phyloP scores from a whole-genome alignment of 2,113 vertebrate genomes.

The Sylvia atricapilla region DNA sequence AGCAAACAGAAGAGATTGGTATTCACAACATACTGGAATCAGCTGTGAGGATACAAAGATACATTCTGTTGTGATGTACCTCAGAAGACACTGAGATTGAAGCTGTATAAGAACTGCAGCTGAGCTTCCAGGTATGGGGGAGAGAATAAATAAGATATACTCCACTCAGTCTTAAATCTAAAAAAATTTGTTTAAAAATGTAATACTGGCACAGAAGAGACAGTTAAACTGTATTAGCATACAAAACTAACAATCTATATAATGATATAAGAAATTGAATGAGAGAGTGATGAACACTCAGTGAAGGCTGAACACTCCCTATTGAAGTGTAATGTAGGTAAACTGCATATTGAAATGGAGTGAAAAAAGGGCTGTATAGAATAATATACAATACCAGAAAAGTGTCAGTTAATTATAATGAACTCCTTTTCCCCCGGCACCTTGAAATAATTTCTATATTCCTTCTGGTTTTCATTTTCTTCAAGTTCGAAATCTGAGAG shows the following conservation, averaged over 20 bases:
- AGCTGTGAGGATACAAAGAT: background rate
- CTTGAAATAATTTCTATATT: background rate
- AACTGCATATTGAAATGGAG: background rate
- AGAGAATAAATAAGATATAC: background rate
- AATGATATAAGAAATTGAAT: background rate
- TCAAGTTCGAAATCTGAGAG: background rate
- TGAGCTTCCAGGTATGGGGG: background rate
- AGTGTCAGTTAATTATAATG: background rate
- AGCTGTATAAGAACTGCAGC: background rate
- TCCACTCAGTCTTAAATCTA: background rate
- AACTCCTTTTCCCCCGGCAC: fast-evolving
- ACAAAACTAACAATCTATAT: background rate
- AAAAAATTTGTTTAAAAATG: background rate
- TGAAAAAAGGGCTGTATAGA: background rate
- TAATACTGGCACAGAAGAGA: background rate
- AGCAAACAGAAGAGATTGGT: background rate
- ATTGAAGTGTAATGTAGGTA: background rate
- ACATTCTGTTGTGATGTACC: background rate
- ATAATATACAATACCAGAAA: background rate
- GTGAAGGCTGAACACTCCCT: background rate
- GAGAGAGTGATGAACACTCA: background rate
- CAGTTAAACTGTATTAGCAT: background rate
- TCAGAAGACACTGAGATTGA: background rate
- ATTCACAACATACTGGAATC: background rate
- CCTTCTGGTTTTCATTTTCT: background rate